phyloP scores from a whole-genome alignment of 2,113 vertebrate genomes.

The Hippopotamus amphibius region DNA sequence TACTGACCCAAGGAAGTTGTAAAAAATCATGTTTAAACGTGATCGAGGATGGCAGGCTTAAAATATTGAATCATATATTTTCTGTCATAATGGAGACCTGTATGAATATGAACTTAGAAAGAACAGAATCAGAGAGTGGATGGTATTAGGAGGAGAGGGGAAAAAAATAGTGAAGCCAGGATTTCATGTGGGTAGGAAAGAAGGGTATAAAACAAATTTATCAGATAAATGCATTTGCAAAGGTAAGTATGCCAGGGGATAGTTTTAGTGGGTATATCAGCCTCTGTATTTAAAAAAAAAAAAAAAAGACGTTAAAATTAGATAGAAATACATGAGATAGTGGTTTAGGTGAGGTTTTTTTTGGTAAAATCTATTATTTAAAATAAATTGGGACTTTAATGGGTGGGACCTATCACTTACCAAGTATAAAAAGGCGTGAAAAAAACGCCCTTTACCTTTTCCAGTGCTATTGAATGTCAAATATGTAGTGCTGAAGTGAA shows the following conservation, averaged over 20 bases:
- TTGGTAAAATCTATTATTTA: conserved; percentile 57
- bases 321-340: not conserved
- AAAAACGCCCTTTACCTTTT: conserved; percentile 70
- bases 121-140: not conserved
- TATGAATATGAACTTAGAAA: not conserved
- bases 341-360: not conserved
- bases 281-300: not conserved
- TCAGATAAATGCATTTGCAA: not conserved
- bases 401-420: conserved; percentile 81
- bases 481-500: conserved; percentile 63
- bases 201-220: conserved; percentile 41
- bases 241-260: not conserved
- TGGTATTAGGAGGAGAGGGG: not conserved
- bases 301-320: not conserved
- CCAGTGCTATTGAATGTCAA: conserved; percentile 33
- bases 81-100: not conserved
- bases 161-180: not conserved
- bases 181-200: conserved; percentile 40
- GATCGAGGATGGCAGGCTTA: not conserved
- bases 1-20: not conserved
- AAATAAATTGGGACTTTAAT: conserved; percentile 60
- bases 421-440: conserved; percentile 76
- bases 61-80: not conserved
- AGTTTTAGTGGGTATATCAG: not conserved
- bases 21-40: not conserved